phyloP scores from a whole-genome alignment of 2,888 invertebrate genomes.

The Carpatolechia fugitivella region DNA sequence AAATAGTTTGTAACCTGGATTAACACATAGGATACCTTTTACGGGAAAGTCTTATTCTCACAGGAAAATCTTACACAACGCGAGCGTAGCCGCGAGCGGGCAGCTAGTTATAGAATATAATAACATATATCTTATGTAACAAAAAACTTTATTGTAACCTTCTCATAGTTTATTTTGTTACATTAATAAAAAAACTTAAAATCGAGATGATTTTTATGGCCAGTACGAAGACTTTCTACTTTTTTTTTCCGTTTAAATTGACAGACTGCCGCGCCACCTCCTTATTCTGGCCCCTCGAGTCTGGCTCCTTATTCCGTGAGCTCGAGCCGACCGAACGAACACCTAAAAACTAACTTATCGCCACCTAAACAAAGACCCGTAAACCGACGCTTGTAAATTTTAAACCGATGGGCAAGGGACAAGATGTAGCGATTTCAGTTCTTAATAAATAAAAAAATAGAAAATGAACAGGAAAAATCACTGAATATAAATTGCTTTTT shows the following conservation, averaged over 20 bases:
- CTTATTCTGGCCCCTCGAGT: constrained; percentile 1
- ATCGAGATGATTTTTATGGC: too few relatives aligned
- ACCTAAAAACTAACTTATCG: constrained; percentile 66
- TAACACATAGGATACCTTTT: too few relatives aligned
- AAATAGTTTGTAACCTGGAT: too few relatives aligned
- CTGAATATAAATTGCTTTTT: too few relatives aligned
- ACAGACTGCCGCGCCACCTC: not conserved
- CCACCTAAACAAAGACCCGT: constrained; percentile 65
- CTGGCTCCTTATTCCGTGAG: constrained; percentile 4
- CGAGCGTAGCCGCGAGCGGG: too few relatives aligned
- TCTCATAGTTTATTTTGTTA: too few relatives aligned
- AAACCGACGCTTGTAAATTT: constrained; percentile 65
- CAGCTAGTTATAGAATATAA: too few relatives aligned
- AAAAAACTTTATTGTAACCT: too few relatives aligned
- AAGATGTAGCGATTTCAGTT: constrained; percentile 30
- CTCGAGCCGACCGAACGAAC: constrained; percentile 27
- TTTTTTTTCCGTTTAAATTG: not conserved
- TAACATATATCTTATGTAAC: too few relatives aligned
- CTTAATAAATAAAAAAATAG: not conserved
- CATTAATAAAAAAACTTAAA: too few relatives aligned
- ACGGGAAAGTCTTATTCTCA: too few relatives aligned
- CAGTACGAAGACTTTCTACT: not conserved
- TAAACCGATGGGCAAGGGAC: constrained; percentile 31
- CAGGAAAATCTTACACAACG: too few relatives aligned
- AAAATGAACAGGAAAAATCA: not conserved